Base-by-base conservation (phyloP, 2,113 vertebrate species). In the Oplegnathus fasciatus region DNA sequence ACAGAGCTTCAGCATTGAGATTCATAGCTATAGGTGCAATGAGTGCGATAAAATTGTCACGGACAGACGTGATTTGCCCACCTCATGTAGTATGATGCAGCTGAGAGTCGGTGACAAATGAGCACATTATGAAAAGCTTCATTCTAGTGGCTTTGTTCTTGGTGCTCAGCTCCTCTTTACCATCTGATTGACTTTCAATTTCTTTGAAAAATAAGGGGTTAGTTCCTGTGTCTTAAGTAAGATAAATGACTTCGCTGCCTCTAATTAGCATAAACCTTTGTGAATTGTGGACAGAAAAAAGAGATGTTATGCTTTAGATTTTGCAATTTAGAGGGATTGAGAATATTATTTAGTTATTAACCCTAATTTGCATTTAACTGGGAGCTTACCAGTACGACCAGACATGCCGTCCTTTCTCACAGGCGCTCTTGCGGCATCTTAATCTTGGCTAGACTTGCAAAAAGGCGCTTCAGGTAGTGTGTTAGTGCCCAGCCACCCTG, bases 131-230 rank as follows among this genome's bases (percentile, higher is more conserved):
- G 65, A 82, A 85, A 77, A 30, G 55, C 76, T 82, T 86, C 67
- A 62, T 82, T 55, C 13, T 75, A 0, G 30, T 6, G 66, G 64
- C 46, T 86, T 74, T 74, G 78, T 76, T 86, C 81, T 66, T 11
- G 52, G 48, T 26, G 65, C 62, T 84, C 80, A 0, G 65, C 85
- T 83, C 60, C 60, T 72, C 30, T 85, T 60, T 61, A 26, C 67
- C 86, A 50, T 80, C 73, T 73, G 79, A 85, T 82, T 82, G 80
- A 84, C 74, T 89, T 86, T 87, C 74, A 87, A 72, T 85, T 75
- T 71, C 80, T 87, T 58, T 78, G 71, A 65, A 76, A 88, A 85
- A 80, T 85, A 78, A 85, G 42, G n/a, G 50, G 34, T 71, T 55
- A 40, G 54, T 83, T 91, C 83, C 55, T 75, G 50, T 57, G 34